A percentile compares a stretch with the other conserved stretches of the same genome.
Evolutionary conservation across 1,140 invertebrate species (phyloP).

Genomic region (Bacillus rossius): DNA sequence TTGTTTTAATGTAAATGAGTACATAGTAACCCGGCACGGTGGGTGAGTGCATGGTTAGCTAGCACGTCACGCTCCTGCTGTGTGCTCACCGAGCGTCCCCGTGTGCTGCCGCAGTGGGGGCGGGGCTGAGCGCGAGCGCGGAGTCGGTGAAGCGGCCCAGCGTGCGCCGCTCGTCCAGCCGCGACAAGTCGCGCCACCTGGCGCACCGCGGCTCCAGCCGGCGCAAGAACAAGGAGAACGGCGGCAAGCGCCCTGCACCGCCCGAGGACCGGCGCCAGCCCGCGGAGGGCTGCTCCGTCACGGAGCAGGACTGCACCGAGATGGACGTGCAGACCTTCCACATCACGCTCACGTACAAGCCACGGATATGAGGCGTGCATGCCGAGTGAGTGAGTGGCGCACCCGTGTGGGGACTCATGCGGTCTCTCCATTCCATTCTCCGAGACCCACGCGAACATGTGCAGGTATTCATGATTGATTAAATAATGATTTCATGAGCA

Average conservation of each 20-base stretch:
- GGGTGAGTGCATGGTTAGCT: too few relatives aligned
- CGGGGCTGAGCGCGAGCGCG: constrained; percentile 58
- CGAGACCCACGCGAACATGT: too few relatives aligned
- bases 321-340: constrained; percentile 56
- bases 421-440: too few relatives aligned
- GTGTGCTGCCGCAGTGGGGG: constrained; percentile 26
- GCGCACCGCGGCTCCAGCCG: constrained; percentile 59
- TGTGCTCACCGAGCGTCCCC: too few relatives aligned
- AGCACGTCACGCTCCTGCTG: too few relatives aligned
- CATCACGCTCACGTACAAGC: constrained; percentile 59
- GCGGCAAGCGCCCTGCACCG: constrained; percentile 23
- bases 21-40: too few relatives aligned
- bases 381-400: too few relatives aligned
- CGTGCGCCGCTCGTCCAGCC: constrained; percentile 55
- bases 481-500: too few relatives aligned
- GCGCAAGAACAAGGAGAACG: constrained; percentile 61
- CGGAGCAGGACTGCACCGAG: constrained; percentile 49
- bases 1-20: too few relatives aligned
- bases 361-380: constrained; percentile 46
- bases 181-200: constrained; percentile 56
- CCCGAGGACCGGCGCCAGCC: neutral
- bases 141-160: constrained; percentile 60
- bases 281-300: neutral
- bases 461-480: too few relatives aligned
- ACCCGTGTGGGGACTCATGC: too few relatives aligned